Evolutionary conservation across 2,888 invertebrate genomes (phyloP).

Genomic region (Volucella inanis): DNA sequence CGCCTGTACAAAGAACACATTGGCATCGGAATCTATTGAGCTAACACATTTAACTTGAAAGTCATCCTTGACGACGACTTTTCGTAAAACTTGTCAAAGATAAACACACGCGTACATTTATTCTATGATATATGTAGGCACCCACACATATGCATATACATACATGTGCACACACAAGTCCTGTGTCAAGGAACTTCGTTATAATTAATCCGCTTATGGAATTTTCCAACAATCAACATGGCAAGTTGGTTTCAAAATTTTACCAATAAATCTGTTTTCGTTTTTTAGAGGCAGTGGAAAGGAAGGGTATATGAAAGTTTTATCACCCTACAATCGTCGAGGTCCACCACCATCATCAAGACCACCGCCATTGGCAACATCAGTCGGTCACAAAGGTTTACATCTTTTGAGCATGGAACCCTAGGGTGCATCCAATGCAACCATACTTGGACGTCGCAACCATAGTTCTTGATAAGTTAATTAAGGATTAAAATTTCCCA

Average conservation of each 20-base stretch:
- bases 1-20: conserved; percentile 16
- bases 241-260: conserved; percentile 61
- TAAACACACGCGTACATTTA: not conserved
- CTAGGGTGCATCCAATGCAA: conserved; percentile 56
- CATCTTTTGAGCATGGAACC: conserved; percentile 29
- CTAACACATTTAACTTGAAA: conserved; percentile 23
- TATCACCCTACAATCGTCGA: not conserved
- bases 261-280: conserved; percentile 72
- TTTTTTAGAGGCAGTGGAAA: conserved; percentile 3
- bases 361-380: not conserved
- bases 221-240: conserved; percentile 72
- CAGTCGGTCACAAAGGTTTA: conserved; percentile 60
- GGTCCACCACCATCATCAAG: not conserved
- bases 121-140: no score
- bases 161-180: conserved; percentile 18
- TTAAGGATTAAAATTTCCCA: conserved; percentile 77
- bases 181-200: conserved; percentile 59
- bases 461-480: conserved; percentile 76
- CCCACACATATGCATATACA: conserved; percentile 6
- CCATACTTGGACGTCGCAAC: conserved; percentile 30
- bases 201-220: conserved; percentile 74
- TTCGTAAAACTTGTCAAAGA: conserved; percentile 31
- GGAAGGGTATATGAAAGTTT: conserved; percentile 51
- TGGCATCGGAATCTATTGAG: conserved; percentile 19
- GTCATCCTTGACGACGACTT: conserved; percentile 30